These are phyloP conservation scores for Protobothrops flavoviridis DNA, from an alignment of 2,113 vertebrate genomes.

Conservation along the genomic window DNA sequence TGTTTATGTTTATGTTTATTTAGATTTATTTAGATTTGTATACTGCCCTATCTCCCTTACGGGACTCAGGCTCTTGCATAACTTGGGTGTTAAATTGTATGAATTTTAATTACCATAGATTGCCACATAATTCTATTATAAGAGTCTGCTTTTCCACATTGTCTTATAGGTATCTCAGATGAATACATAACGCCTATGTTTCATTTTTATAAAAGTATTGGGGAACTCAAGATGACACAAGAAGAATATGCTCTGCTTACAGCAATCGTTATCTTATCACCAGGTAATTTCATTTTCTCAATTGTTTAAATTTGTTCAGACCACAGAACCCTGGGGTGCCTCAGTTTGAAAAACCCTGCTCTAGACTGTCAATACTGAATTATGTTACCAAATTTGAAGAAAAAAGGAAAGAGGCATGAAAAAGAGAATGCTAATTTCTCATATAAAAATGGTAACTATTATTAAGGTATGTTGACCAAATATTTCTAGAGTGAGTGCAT, in stretches of 20 bases:
- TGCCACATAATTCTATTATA: conserved; percentile 5
- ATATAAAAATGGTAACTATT: not conserved
- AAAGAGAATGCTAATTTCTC: not conserved
- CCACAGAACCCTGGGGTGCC: not conserved
- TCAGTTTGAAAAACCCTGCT: not conserved
- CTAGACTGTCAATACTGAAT: not conserved
- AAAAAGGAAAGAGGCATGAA: not conserved
- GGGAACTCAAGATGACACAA: conserved; percentile 87
- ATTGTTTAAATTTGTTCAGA: not conserved
- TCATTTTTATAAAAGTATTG: conserved; percentile 94
- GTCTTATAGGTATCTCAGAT: conserved; percentile 86
- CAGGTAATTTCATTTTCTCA: conserved; percentile 78
- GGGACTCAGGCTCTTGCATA: not conserved
- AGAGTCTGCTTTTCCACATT: not conserved
- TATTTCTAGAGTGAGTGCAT: not conserved
- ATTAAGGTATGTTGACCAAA: not conserved
- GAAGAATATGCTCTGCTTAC: conserved; percentile 95
- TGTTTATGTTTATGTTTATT: no score
- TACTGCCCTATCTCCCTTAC: no score
- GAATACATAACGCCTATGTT: conserved; percentile 97
- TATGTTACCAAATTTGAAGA: not conserved
- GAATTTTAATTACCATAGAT: conserved; percentile 3
- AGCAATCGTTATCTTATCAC: conserved; percentile 90
- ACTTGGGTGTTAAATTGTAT: not conserved
- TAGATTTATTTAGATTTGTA: no score